phyloP scores from a whole-genome alignment of 2,888 invertebrate genomes.

The Tetranychus truncatus region DNA sequence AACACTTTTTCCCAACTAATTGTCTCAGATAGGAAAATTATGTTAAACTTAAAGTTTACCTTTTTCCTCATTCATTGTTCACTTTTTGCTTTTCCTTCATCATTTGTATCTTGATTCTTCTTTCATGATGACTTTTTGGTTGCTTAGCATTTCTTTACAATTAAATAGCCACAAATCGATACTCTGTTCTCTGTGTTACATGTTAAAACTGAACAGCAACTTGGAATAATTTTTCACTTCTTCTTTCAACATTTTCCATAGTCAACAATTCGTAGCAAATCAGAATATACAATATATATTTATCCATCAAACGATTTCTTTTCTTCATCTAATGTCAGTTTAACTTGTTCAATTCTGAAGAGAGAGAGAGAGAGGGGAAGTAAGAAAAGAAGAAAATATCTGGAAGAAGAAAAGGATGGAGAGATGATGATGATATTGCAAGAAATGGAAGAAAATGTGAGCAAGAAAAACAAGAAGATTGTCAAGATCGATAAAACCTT shows the following conservation, averaged over 20 bases:
- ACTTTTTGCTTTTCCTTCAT: no score
- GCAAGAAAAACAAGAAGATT: neutral
- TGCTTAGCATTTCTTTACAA: neutral
- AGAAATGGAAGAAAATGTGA: neutral
- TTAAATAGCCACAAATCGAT: neutral
- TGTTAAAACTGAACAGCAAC: no score
- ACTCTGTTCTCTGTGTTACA: neutral
- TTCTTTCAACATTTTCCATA: no score
- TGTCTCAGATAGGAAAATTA: no score
- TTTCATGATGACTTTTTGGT: neutral
- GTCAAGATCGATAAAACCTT: neutral
- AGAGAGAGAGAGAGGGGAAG: neutral
- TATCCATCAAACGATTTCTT: neutral
- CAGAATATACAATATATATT: neutral
- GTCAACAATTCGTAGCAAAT: neutral
- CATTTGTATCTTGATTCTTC: no score
- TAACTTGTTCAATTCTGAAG: neutral
- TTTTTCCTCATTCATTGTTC: no score
- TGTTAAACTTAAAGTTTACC: no score
- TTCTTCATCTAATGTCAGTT: neutral
- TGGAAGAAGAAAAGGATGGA: constrained; percentile 1
- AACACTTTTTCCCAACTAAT: no score
- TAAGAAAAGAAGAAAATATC: neutral
- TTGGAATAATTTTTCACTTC: no score
- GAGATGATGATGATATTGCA: neutral